Evolutionary conservation across 2,888 invertebrate genomes (phyloP).

Genomic region (Ametastegia equiseti): DNA sequence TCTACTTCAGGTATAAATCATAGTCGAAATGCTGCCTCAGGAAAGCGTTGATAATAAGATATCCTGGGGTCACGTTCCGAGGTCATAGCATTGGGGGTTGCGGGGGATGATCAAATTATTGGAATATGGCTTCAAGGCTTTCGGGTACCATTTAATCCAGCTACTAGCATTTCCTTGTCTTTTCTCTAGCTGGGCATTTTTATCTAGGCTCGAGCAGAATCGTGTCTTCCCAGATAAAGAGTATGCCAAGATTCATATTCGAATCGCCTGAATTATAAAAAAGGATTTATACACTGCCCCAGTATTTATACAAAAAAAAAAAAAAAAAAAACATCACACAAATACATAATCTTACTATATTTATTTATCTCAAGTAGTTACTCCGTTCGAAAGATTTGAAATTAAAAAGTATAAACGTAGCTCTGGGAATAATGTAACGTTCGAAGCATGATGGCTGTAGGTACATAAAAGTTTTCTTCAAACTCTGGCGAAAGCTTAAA

Average conservation of each 20-base stretch:
- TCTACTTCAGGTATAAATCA: constrained; percentile 3
- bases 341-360: too few relatives aligned
- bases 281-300: too few relatives aligned
- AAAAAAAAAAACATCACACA: too few relatives aligned
- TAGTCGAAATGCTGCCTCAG: background rate
- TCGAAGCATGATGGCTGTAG: background rate
- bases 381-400: too few relatives aligned
- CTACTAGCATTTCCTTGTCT: background rate
- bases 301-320: too few relatives aligned
- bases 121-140: constrained; percentile 2
- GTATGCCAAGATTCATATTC: too few relatives aligned
- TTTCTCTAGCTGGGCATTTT: background rate
- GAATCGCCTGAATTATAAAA: too few relatives aligned
- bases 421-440: too few relatives aligned
- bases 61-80: constrained; percentile 20
- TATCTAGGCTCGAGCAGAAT: background rate
- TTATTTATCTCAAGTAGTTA: too few relatives aligned
- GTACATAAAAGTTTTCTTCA: background rate
- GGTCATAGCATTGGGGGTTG: background rate
- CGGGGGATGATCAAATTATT: background rate
- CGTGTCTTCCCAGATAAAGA: too few relatives aligned
- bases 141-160: constrained; percentile 14
- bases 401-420: too few relatives aligned
- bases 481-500: background rate
- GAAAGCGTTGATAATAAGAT: constrained; percentile 37